Conservation (phyloP, 2,113 vertebrate genomes). For the Lophochroa leadbeateri region DNA sequence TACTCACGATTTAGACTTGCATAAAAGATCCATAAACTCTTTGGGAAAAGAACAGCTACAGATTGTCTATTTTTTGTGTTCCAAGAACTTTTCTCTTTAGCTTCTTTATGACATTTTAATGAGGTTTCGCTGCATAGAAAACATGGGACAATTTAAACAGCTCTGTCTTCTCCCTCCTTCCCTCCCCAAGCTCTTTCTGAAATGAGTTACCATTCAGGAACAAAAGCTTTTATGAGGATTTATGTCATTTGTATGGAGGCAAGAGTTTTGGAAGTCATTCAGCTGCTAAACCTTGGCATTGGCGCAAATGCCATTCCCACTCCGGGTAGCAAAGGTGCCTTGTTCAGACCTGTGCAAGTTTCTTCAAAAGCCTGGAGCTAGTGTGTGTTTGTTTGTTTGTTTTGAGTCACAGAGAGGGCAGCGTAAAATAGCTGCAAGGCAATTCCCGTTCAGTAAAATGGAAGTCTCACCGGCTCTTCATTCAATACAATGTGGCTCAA, state of each 20-base stretch:
- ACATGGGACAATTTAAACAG: neutral
- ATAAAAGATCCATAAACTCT: constrained; percentile 38
- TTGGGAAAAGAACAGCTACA: neutral
- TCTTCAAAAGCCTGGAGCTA: constrained; percentile 41
- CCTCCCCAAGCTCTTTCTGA: neutral
- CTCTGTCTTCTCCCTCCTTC: neutral
- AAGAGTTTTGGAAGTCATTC: neutral
- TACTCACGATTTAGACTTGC: neutral
- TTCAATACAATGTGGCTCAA: constrained; percentile 75
- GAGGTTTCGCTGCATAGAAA: constrained; percentile 58
- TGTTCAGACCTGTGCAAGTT: neutral
- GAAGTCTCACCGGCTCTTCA: constrained; percentile 70
- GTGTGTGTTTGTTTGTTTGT: constrained; percentile 46
- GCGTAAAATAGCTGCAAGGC: constrained; percentile 17
- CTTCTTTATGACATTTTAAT: constrained; percentile 61
- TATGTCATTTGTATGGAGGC: neutral
- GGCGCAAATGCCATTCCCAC: neutral
- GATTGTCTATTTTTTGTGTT: constrained; percentile 56
- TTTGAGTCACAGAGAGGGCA: constrained; percentile 41
- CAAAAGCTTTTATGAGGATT: neutral
- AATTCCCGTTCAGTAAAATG: constrained; percentile 50
- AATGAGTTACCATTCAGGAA: neutral
- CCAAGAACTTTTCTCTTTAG: constrained; percentile 62
- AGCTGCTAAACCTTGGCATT: neutral
- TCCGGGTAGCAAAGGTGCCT: neutral